Conservation (phyloP, 1,140 invertebrate species). For the Pristionchus pacificus region DNA sequence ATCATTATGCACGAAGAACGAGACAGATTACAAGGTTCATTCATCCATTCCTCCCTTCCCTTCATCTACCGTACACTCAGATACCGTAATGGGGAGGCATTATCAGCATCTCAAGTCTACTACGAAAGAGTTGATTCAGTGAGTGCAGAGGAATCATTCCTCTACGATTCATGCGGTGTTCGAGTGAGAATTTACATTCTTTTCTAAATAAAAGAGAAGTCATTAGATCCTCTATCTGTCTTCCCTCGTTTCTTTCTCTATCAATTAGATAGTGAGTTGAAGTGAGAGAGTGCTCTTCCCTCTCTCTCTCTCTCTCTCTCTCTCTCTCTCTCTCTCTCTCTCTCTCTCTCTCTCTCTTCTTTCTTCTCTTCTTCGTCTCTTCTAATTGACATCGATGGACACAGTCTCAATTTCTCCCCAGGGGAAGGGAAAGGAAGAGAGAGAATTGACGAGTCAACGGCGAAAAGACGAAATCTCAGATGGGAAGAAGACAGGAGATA, state of each 20-base stretch:
- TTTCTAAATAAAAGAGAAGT: too few relatives aligned
- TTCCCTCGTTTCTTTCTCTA: background rate
- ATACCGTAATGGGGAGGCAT: slow-evolving; percentile 76
- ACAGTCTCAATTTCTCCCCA: too few relatives aligned
- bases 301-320: background rate
- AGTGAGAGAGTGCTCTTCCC: background rate
- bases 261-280: background rate
- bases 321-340: background rate
- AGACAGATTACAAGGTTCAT: slow-evolving; percentile 61
- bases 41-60: background rate
- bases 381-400: too few relatives aligned
- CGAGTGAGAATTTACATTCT: slow-evolving; percentile 58
- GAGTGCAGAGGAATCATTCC: slow-evolving; percentile 73
- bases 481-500: too few relatives aligned
- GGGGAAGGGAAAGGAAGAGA: too few relatives aligned
- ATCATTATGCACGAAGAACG: slow-evolving; percentile 77
- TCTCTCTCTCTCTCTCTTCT: slow-evolving; percentile 2
- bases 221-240: too few relatives aligned
- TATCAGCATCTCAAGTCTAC: slow-evolving; percentile 76
- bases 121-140: slow-evolving; percentile 79
- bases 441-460: too few relatives aligned
- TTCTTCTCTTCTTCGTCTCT: slow-evolving; percentile 4
- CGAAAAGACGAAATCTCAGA: too few relatives aligned
- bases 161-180: slow-evolving; percentile 73
- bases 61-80: slow-evolving; percentile 50